phyloP scores from a whole-genome alignment of 2,113 vertebrate species.

The Oostethus manadensis region DNA sequence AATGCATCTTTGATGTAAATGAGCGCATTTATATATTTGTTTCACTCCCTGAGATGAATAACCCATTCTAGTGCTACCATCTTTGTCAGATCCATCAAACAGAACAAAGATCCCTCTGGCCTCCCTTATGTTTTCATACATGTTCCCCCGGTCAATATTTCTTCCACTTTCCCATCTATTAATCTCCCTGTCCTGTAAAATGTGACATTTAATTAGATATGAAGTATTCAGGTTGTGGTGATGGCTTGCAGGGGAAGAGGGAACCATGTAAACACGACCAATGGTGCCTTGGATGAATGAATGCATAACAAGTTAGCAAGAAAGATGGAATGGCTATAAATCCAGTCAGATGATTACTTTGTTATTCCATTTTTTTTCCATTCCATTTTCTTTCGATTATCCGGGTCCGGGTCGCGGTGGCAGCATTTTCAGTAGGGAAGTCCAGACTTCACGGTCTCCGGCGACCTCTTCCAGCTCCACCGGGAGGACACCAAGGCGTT shows the following conservation, averaged over 20 bases:
- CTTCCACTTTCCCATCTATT: conserved; percentile 33
- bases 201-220: conserved; percentile 54
- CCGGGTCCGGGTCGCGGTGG: no score
- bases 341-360: conserved; percentile 13
- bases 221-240: conserved; percentile 22
- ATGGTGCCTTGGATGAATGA: conserved; percentile 35
- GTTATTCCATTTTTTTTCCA: no score
- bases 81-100: conserved; percentile 43
- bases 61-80: conserved; percentile 26
- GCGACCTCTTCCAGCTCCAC: no score
- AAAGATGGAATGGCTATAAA: conserved; percentile 34
- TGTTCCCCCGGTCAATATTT: conserved; percentile 43
- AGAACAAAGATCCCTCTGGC: conserved; percentile 27
- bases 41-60: conserved; percentile 28
- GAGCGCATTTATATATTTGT: conserved; percentile 4
- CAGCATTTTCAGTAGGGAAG: no score
- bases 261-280: conserved; percentile 33
- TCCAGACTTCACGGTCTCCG: no score
- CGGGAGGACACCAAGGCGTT: no score
- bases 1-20: conserved; percentile 19
- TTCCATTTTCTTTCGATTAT: no score
- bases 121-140: conserved; percentile 10
- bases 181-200: conserved; percentile 42
- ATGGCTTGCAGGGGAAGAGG: not conserved
- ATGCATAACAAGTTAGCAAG: conserved; percentile 29